Percentiles rank a stretch among this genome's conserved stretches.
These are phyloP conservation scores for Hydrophis major DNA, from an alignment of 2,797 vertebrate genomes.

Conservation along the genomic window DNA sequence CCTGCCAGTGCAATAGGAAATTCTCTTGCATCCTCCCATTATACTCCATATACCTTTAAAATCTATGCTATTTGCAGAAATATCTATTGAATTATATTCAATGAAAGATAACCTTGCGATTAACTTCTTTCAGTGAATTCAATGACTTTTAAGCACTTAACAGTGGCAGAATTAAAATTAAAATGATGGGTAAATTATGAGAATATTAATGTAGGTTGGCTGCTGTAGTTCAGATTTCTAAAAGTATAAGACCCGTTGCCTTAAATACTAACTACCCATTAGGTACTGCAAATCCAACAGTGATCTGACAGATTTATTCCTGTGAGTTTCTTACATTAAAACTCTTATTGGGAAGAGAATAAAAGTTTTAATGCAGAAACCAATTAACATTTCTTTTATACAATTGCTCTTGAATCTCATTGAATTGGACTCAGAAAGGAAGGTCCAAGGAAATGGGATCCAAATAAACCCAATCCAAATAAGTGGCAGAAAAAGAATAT, in stretches of 20 bases:
- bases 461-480: background rate
- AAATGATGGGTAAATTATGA: background rate
- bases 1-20: background rate
- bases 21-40: background rate
- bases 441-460: background rate
- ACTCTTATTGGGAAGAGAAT: background rate
- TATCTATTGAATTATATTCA: background rate
- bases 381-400: background rate
- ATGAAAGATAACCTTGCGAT: background rate
- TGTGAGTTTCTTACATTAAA: background rate
- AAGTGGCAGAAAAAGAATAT: background rate
- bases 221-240: background rate
- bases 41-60: background rate
- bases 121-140: background rate
- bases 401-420: background rate
- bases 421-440: background rate
- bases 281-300: background rate
- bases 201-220: background rate
- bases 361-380: background rate
- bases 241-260: background rate
- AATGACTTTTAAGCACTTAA: background rate
- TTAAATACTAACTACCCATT: background rate
- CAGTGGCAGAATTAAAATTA: background rate
- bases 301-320: background rate
- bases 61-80: background rate